These are phyloP conservation scores for Notarius lentiginosus DNA, from an alignment of 2,113 vertebrate genomes.

Conservation along the genomic window DNA sequence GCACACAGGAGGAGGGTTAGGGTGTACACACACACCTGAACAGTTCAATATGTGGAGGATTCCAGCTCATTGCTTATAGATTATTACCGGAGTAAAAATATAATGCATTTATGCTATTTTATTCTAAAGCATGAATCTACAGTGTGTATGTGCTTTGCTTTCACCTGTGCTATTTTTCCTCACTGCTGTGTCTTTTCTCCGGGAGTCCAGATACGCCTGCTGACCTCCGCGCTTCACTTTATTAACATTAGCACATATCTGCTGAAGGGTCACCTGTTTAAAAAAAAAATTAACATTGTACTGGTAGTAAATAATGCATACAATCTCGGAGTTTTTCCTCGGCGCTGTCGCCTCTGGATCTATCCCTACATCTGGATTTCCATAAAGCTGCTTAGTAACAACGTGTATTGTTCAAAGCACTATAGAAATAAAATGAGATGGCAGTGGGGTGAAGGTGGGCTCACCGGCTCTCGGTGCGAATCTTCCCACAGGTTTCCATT, in stretches of 20 bases:
- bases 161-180: slow-evolving; percentile 62
- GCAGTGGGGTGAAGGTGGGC: slow-evolving; percentile 10
- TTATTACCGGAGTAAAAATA: neutral
- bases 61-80: neutral
- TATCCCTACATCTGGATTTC: neutral
- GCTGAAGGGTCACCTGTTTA: slow-evolving; percentile 78
- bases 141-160: neutral
- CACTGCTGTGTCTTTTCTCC: slow-evolving; percentile 60
- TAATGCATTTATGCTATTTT: neutral
- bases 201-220: slow-evolving; percentile 75
- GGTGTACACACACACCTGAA: neutral
- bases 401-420: neutral
- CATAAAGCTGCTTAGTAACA: neutral
- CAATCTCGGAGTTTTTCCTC: neutral
- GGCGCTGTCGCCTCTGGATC: neutral
- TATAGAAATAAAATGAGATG: neutral
- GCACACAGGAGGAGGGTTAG: neutral
- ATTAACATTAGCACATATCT: slow-evolving; percentile 81
- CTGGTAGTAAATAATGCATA: neutral
- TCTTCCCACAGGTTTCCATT: slow-evolving; percentile 77
- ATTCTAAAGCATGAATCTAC: neutral
- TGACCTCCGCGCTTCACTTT: slow-evolving; percentile 79
- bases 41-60: neutral
- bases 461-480: slow-evolving; percentile 68
- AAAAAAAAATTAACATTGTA: neutral